These are phyloP conservation scores for Cavia porcellus DNA, from an alignment of 2,113 vertebrate genomes.

Conservation along the genomic window DNA sequence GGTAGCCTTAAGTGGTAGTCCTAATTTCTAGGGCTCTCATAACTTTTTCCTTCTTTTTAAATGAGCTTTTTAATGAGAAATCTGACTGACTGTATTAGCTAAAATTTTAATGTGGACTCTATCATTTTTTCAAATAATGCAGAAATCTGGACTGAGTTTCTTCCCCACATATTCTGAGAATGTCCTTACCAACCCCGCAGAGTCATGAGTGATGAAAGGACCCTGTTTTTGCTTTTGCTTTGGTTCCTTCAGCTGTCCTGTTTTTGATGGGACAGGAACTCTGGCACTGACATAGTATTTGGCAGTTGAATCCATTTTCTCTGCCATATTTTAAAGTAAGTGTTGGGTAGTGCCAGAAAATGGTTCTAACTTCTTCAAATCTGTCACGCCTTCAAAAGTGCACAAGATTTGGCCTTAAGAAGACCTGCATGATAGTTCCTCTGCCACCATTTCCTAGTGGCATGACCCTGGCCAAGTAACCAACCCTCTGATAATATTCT, in stretches of 20 bases:
- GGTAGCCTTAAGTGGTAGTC: not conserved
- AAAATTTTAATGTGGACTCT: not conserved
- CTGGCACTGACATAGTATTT: not conserved
- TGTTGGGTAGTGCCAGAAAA: not conserved
- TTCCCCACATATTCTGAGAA: not conserved
- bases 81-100: not conserved
- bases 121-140: not conserved
- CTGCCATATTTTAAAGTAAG: not conserved
- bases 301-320: not conserved
- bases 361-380: not conserved
- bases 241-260: not conserved
- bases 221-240: not conserved
- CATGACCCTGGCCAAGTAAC: not conserved
- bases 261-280: not conserved
- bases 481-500: not conserved
- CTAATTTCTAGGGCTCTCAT: not conserved
- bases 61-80: not conserved
- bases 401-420: not conserved
- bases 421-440: not conserved
- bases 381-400: not conserved
- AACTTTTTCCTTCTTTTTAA: not conserved
- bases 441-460: not conserved
- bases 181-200: not conserved
- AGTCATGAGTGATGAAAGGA: not conserved
- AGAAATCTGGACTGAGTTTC: not conserved